Base-by-base conservation (phyloP, 2,888 invertebrate genomes). In the Nomada fabriciana region DNA sequence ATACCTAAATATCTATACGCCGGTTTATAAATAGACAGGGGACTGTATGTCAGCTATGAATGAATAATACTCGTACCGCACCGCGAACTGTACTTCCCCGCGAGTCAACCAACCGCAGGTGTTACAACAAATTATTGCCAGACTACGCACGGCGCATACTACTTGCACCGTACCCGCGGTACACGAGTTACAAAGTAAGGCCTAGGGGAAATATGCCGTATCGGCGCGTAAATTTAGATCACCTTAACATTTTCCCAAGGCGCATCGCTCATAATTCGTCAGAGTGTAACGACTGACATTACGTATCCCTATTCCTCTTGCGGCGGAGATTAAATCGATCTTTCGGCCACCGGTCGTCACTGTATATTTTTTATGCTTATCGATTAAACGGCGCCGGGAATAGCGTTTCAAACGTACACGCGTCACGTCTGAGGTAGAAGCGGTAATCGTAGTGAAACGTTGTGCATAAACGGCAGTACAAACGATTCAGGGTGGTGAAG, bases 281-380 rank as follows among this genome's bases (percentile, higher is more conserved):
- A 18, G 2, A n/a, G 18, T 71, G 42, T 50, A 47, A n/a, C 71
- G 36, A 10, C 36, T 1, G 43, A 60, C 60, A 59, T 61, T 72
- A 64, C 47, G n/a, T 73, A 61, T 67, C 52, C 52, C 65, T 13
- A 36, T 67, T 52, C 50, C 25, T 68, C 57, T 50, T 53, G 36
- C 57, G 7, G 15, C 29, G 11, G 36, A 63, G 63, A 79, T 68
- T 69, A 29, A 43, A 78, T 74, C 68, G 78, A 79, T 68, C 75
- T 78, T 75, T 79, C 57, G 25, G 15, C 23, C 13, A 53, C 59
- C 47, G 29, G 52, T 29, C 57, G 25, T 29, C 42, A 52, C 53
- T 15, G 10, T 79, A 79, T 72, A 77, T 79, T 75, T 79, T 74
- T 75, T 75, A 79, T 75, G 78, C 23, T 50, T 59, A 79, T 79